phyloP scores from a whole-genome alignment of 2,888 invertebrate genomes.

The Octonoba sinensis region DNA sequence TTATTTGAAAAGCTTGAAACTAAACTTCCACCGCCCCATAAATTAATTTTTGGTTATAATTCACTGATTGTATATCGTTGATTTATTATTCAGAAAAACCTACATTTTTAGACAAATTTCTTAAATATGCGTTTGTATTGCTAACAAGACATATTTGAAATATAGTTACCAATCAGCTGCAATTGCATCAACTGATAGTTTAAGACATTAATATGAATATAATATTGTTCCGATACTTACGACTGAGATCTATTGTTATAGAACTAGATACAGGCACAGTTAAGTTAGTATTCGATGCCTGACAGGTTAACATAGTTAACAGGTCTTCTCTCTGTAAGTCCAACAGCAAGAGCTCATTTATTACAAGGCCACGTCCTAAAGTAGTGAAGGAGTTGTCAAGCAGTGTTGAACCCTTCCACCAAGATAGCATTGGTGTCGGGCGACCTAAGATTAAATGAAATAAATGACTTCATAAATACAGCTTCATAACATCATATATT shows the following conservation, averaged over 20 bases:
- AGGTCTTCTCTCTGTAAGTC: slow-evolving; percentile 64
- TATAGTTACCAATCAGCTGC: too few species aligned
- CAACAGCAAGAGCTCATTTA: slow-evolving; percentile 47
- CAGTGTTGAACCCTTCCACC: slow-evolving; percentile 65
- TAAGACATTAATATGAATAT: too few species aligned
- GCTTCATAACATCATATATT: neutral
- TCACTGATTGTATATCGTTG: too few species aligned
- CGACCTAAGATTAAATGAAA: slow-evolving; percentile 48
- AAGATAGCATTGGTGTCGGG: slow-evolving; percentile 63
- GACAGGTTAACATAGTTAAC: slow-evolving; percentile 64
- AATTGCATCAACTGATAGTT: too few species aligned
- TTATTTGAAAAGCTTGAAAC: too few species aligned
- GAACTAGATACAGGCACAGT: slow-evolving; percentile 76
- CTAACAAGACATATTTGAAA: too few species aligned
- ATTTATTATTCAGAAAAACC: too few species aligned
- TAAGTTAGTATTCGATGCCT: slow-evolving; percentile 66
- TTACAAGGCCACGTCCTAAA: slow-evolving; percentile 54
- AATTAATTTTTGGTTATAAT: too few species aligned
- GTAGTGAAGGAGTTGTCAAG: slow-evolving; percentile 60
- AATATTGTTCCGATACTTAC: too few species aligned
- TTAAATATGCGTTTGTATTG: too few species aligned
- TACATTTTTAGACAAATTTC: too few species aligned
- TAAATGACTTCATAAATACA: neutral
- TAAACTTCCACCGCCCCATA: too few species aligned
- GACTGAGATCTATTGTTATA: slow-evolving; percentile 85